Evolutionary conservation across 2,113 vertebrate species (phyloP), one percentile per base, ranked within the genome.

Genomic region (Grantiella picta): DNA sequence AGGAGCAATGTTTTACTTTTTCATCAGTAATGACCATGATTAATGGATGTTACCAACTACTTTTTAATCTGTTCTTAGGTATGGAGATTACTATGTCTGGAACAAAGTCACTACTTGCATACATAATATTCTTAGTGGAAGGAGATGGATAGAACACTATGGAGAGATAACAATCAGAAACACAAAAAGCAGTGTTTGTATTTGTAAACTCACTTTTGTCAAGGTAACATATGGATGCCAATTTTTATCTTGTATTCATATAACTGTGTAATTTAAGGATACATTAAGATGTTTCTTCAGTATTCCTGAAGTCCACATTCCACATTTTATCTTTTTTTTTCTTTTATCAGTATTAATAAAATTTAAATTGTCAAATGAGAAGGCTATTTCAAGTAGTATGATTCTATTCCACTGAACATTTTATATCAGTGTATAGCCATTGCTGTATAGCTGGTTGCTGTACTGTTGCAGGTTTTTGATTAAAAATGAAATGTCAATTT

Each of bases 81-180:
- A 99, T 44, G 99, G 99, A 91, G 99, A 99, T 97, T 99, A 98
- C 95, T 99, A 99, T 44, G 99, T 99, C 92, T 99, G 99, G 99
- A 99, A 99, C 97, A 99, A 99, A 98, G 99, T 99, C 97, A 99
- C 99, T 89, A 99, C 99, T 11, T 99, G 99, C 59, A 99, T 99
- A 89, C 99, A 99, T 98, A 99, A 99, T 98, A 99, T 99, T 95
- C 99, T 99, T 76, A 99, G 99, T 72, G 99, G 99, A 61, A 98
- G 99, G 53, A 98, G 99, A 79, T 99, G 99, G 99, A 99, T 99
- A 90, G 99, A 99, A 77, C 99, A 99, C 97, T 99, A 99, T 9
- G 99, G 99, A 86, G 99, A 99, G 97, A 98, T 99, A 94, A 99
- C 99, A 57, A 99, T 99, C 95, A 98, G 99, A 96, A 99, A 99